Evolutionary conservation across 2,113 vertebrate genomes (phyloP).

Genomic region (Semicossyphus pulcher): DNA sequence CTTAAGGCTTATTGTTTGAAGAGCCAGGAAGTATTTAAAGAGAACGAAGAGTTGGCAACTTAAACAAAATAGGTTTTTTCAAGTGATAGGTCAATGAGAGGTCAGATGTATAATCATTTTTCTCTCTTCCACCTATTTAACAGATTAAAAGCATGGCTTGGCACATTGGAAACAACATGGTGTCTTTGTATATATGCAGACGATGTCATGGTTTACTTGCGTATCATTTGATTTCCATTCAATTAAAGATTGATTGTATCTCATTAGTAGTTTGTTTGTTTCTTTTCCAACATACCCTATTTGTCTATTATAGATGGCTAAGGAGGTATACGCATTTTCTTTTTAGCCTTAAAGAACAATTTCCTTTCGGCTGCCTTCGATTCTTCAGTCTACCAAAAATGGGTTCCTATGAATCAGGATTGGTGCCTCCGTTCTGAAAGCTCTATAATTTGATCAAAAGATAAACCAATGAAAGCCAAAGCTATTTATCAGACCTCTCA

Average conservation of each 20-base stretch:
- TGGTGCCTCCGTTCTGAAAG: neutral
- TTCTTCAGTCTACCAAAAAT: neutral
- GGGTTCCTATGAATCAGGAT: neutral
- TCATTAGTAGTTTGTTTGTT: too few relatives aligned
- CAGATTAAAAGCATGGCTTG: neutral
- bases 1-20: constrained; percentile 14
- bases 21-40: constrained; percentile 20
- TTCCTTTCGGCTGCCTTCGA: neutral
- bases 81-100: neutral
- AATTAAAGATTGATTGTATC: too few relatives aligned
- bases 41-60: constrained; percentile 14
- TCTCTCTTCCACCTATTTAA: neutral
- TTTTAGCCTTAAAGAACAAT: neutral
- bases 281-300: too few relatives aligned
- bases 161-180: neutral
- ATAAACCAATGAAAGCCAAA: neutral
- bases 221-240: too few relatives aligned
- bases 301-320: too few relatives aligned
- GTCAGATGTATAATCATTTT: neutral
- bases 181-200: neutral
- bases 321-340: too few relatives aligned
- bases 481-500: neutral
- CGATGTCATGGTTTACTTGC: neutral
- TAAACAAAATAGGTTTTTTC: constrained; percentile 11
- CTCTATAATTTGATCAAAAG: too few relatives aligned